Evolutionary conservation across 2,113 vertebrate species (phyloP).

Genomic region (Dasyornis broadbenti): DNA sequence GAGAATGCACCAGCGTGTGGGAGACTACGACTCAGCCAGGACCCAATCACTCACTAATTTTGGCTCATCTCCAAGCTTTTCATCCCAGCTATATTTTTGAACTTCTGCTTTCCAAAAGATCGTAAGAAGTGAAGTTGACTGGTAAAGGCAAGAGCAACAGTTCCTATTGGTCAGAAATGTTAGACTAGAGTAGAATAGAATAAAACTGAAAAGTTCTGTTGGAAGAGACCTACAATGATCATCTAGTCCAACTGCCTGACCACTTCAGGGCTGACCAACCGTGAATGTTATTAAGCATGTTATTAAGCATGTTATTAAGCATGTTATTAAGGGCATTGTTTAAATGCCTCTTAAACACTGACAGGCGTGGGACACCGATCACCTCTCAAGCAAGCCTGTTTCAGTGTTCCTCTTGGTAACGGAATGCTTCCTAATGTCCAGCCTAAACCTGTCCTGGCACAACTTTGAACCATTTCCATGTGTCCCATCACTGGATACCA

Average conservation of each 20-base stretch:
- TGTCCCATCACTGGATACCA: not conserved
- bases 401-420: not conserved
- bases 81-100: not conserved
- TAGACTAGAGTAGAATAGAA: not conserved
- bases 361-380: not conserved
- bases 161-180: not conserved
- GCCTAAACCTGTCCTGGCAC: not conserved
- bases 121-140: not conserved
- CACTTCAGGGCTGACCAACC: not conserved
- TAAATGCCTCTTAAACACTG: not conserved
- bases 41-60: not conserved
- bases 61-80: not conserved
- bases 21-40: not conserved
- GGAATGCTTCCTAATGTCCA: not conserved
- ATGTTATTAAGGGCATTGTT: not conserved
- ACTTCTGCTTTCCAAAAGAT: not conserved
- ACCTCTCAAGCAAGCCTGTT: not conserved
- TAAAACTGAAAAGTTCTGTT: not conserved
- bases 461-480: not conserved
- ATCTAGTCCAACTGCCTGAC: fast-evolving
- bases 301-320: too few relatives aligned
- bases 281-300: not conserved
- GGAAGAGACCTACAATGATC: not conserved
- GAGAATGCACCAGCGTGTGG: not conserved
- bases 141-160: not conserved